Evolutionary conservation across 2,797 vertebrate species (phyloP).

Genomic region (Brachymystax lenok): DNA sequence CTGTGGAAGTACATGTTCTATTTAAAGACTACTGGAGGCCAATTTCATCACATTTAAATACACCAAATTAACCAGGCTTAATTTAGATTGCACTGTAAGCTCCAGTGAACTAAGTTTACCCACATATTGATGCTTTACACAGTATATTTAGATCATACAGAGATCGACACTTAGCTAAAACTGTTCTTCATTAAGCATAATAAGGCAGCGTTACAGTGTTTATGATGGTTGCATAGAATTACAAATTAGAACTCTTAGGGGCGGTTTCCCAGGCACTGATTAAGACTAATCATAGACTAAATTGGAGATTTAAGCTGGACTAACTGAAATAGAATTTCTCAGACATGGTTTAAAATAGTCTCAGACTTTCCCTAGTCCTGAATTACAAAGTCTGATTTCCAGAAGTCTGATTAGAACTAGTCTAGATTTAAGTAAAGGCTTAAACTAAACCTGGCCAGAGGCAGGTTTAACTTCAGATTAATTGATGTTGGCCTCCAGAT

Average conservation of each 20-base stretch:
- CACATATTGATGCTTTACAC: neutral
- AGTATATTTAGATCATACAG: neutral
- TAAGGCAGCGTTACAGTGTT: neutral
- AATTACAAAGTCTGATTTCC: too few species aligned
- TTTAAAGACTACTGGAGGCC: conserved; percentile 7
- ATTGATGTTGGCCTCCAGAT: too few species aligned
- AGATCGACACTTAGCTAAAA: neutral
- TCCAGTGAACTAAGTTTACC: neutral
- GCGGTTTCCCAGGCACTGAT: too few species aligned
- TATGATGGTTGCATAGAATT: neutral
- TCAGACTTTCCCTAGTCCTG: too few species aligned
- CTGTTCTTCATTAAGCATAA: neutral
- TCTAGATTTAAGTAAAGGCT: too few species aligned
- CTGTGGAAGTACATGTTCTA: conserved; percentile 7
- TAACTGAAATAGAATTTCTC: too few species aligned
- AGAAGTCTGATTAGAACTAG: too few species aligned
- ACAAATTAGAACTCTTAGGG: neutral
- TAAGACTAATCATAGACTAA: too few species aligned
- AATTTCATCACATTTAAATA: neutral
- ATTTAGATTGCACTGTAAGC: neutral
- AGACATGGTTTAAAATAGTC: too few species aligned
- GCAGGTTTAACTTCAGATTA: too few species aligned
- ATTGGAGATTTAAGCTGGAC: too few species aligned
- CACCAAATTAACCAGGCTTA: neutral
- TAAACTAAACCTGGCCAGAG: too few species aligned